These are phyloP conservation scores for Propithecus perrieri DNA, from an alignment of 2,797 vertebrate species.

Conservation along the genomic window DNA sequence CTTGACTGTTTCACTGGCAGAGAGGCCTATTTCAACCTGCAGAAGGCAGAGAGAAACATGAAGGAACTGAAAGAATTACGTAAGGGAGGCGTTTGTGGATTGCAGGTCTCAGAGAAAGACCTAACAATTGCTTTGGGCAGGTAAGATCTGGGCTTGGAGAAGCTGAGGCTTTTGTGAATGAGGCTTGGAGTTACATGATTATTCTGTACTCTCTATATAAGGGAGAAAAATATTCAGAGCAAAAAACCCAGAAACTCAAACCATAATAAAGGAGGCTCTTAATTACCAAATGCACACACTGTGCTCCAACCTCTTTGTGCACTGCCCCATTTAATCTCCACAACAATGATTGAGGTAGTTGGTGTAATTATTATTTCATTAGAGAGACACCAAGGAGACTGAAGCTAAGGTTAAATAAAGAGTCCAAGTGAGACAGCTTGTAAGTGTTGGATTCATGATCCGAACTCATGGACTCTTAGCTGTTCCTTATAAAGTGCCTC, in stretches of 20 bases:
- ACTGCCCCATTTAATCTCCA: neutral
- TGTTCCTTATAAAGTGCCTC: neutral
- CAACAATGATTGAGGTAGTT: neutral
- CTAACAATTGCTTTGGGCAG: conserved; percentile 75
- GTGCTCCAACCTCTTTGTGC: neutral
- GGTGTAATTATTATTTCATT: neutral
- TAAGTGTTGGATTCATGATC: neutral
- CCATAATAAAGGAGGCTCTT: neutral
- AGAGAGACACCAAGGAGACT: neutral
- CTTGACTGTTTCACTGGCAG: conserved; percentile 75
- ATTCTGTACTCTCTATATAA: neutral
- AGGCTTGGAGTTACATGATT: neutral
- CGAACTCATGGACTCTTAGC: neutral
- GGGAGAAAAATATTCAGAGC: neutral
- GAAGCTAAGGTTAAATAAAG: neutral
- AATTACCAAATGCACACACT: neutral
- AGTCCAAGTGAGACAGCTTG: neutral
- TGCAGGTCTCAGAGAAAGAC: conserved; percentile 74
- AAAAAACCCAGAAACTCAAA: neutral
- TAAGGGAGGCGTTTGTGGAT: neutral
- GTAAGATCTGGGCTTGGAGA: conserved; percentile 53
- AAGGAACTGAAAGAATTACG: conserved; percentile 65
- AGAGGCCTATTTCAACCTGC: conserved; percentile 70
- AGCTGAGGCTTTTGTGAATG: neutral
- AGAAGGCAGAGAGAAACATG: conserved; percentile 71